These are phyloP conservation scores for Syrrhaptes paradoxus DNA, from an alignment of 2,113 vertebrate genomes.

Conservation along the genomic window DNA sequence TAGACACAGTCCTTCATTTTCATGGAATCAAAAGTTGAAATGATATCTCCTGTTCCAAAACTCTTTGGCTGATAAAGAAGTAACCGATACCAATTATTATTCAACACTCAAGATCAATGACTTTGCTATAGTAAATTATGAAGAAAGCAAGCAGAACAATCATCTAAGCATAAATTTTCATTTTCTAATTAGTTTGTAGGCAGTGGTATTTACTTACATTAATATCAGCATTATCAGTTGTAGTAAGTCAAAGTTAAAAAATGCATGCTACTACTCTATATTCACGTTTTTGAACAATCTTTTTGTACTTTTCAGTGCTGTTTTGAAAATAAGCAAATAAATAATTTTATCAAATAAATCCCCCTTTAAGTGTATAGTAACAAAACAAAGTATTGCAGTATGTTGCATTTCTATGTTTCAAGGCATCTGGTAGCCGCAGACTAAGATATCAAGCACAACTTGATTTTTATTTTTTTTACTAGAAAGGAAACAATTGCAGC, in stretches of 20 bases:
- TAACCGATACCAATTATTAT: background rate
- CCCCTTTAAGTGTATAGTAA: background rate
- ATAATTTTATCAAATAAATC: background rate
- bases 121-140: background rate
- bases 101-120: background rate
- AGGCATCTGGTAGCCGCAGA: background rate
- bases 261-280: background rate
- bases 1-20: background rate
- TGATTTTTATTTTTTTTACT: background rate
- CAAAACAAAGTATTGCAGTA: background rate
- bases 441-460: background rate
- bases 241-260: background rate
- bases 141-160: background rate
- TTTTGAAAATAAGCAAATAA: background rate
- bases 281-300: background rate
- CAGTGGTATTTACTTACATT: background rate
- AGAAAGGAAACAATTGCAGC: background rate
- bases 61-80: background rate
- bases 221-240: background rate
- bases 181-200: slow-evolving; percentile 1
- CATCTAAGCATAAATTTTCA: background rate
- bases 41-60: background rate
- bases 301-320: background rate
- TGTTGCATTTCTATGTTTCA: background rate
- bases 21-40: background rate